Conservation (phyloP, 2,888 invertebrate genomes). For the Amiota minor region DNA sequence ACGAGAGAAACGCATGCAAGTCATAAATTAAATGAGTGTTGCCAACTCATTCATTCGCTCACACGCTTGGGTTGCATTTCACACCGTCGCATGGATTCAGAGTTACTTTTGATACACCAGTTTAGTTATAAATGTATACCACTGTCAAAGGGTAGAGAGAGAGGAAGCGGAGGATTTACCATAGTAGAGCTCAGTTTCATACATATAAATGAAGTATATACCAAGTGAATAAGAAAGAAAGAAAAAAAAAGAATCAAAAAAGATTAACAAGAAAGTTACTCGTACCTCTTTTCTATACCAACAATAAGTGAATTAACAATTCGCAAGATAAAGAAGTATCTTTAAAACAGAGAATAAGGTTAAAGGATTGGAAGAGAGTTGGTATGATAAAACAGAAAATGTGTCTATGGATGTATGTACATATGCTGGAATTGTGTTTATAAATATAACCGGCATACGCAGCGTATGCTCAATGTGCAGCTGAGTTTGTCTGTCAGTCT, state of each 20-base stretch:
- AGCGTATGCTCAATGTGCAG: conserved; percentile 13
- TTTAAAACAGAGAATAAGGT: conserved; percentile 28
- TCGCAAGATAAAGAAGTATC: conserved; percentile 62
- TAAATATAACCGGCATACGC: conserved; percentile 7
- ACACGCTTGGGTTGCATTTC: conserved; percentile 22
- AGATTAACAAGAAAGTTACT: not conserved
- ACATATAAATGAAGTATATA: too few relatives aligned
- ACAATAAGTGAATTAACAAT: conserved; percentile 55
- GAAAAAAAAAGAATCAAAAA: not conserved
- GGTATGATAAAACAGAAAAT: too few relatives aligned
- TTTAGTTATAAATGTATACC: not conserved
- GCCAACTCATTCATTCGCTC: conserved; percentile 25
- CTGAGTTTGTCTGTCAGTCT: not conserved
- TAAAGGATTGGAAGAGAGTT: not conserved
- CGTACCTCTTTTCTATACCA: not conserved
- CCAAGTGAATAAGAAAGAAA: too few relatives aligned
- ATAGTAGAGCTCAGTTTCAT: not conserved
- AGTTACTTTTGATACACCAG: not conserved
- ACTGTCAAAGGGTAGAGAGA: not conserved
- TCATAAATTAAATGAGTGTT: conserved; percentile 29
- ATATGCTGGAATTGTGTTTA: too few relatives aligned
- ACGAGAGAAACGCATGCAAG: conserved; percentile 21
- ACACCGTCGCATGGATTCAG: not conserved
- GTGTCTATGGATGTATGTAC: too few relatives aligned
- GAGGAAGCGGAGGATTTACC: not conserved